Conservation (phyloP, 1,140 invertebrate genomes). For the Argopecten irradians region DNA sequence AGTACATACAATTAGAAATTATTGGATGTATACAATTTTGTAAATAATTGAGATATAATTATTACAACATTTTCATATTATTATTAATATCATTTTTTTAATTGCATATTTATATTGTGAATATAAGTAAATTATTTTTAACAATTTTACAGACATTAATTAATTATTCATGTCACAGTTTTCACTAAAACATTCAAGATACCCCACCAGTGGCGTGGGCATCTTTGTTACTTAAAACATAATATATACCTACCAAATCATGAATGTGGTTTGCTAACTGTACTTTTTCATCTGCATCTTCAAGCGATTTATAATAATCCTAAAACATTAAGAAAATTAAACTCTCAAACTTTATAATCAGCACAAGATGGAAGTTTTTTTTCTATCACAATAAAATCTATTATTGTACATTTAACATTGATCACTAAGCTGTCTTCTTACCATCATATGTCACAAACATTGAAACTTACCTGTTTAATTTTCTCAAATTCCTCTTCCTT, state of each 20-base stretch:
- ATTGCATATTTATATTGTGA: too few species aligned
- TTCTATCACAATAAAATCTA: not conserved
- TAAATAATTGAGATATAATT: too few species aligned
- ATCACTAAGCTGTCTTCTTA: not conserved
- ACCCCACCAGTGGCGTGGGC: too few species aligned
- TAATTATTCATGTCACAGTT: too few species aligned
- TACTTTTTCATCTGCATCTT: constrained; percentile 92
- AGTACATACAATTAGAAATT: too few species aligned
- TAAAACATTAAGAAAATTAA: constrained; percentile 58
- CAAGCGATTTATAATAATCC: constrained; percentile 94
- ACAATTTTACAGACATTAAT: too few species aligned
- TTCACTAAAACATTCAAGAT: too few species aligned
- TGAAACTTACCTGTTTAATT: constrained; percentile 82
- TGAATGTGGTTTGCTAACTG: constrained; percentile 95
- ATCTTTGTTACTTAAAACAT: not conserved
- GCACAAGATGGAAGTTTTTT: not conserved
- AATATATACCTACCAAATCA: constrained; percentile 83
- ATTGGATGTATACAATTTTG: not conserved
- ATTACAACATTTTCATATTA: too few species aligned
- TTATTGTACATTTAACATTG: too few species aligned
- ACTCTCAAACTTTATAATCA: not conserved
- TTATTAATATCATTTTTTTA: too few species aligned
- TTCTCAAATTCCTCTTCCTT: constrained; percentile 90
- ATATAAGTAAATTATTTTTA: too few species aligned
- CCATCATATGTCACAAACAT: not conserved